Evolutionary conservation across 2,113 vertebrate genomes (phyloP).

Genomic region (Mastomys coucha): DNA sequence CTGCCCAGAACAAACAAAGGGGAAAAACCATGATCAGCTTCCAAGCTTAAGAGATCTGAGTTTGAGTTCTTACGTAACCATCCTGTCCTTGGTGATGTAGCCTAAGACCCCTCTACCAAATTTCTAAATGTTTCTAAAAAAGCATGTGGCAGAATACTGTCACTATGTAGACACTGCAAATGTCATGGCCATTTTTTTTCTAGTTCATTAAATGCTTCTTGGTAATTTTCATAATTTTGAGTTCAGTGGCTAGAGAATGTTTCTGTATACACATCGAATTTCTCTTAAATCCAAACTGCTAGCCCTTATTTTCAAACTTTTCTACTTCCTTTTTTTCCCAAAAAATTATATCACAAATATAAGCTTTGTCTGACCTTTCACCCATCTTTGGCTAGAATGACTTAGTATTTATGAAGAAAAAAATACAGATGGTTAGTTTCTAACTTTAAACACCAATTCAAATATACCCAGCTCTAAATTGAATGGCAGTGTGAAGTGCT

Average conservation of each 20-base stretch:
- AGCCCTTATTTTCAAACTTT: slow-evolving; percentile 39
- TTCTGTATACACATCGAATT: not conserved
- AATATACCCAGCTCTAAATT: slow-evolving; percentile 70
- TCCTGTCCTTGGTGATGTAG: not conserved
- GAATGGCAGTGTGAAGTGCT: slow-evolving; percentile 42
- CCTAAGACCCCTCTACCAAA: not conserved
- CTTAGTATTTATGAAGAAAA: slow-evolving; percentile 65
- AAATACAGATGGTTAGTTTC: slow-evolving; percentile 73
- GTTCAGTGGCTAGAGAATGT: slow-evolving; percentile 5
- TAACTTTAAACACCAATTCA: slow-evolving; percentile 75
- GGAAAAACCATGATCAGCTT: not conserved
- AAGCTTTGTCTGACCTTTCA: slow-evolving; percentile 53
- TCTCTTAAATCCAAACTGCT: slow-evolving; percentile 18
- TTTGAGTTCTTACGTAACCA: slow-evolving; percentile 23
- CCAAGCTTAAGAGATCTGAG: not conserved
- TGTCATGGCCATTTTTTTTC: slow-evolving; percentile 1
- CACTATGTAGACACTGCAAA: not conserved
- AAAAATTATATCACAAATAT: slow-evolving; percentile 64
- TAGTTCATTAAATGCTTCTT: not conserved
- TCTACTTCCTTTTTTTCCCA: slow-evolving; percentile 19
- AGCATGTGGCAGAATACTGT: not conserved
- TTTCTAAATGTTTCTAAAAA: slow-evolving; percentile 7
- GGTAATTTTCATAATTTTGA: slow-evolving; percentile 47
- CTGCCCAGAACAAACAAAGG: not conserved
- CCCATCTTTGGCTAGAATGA: slow-evolving; percentile 65